phyloP scores from a whole-genome alignment of 2,797 vertebrate species.

The Glyptemys insculpta region DNA sequence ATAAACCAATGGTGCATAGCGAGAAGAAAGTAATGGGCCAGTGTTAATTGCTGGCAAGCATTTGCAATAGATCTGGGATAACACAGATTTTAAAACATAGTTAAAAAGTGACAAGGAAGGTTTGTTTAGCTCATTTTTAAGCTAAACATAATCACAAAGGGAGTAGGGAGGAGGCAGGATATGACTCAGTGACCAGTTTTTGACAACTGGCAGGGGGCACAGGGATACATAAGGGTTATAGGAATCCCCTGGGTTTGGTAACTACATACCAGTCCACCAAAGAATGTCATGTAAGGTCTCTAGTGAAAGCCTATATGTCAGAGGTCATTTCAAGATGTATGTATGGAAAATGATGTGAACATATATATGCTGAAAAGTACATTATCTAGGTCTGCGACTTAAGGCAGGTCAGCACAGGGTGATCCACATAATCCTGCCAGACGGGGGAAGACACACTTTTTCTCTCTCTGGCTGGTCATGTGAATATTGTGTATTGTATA shows the following conservation, averaged over 20 bases:
- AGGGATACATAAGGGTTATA: background rate
- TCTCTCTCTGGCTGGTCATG: background rate
- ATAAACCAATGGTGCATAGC: too few species aligned
- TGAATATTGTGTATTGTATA: background rate
- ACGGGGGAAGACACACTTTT: background rate
- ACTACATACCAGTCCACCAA: background rate
- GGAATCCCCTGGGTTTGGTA: background rate
- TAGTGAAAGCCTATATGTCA: background rate
- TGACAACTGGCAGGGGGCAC: background rate
- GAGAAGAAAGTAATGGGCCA: too few species aligned
- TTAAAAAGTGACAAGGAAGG: too few species aligned
- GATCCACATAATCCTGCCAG: background rate
- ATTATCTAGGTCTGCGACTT: background rate
- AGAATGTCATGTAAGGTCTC: background rate
- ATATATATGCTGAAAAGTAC: background rate
- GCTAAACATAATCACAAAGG: background rate
- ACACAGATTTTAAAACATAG: too few species aligned
- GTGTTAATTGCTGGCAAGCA: too few species aligned
- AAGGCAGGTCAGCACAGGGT: background rate
- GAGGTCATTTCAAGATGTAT: background rate
- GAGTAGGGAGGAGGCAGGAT: background rate
- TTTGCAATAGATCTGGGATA: too few species aligned
- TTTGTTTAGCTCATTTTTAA: too few species aligned
- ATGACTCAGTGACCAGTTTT: background rate
- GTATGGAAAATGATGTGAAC: background rate